Base-by-base conservation (phyloP, 2,113 vertebrate genomes). In the Clarias gariepinus region DNA sequence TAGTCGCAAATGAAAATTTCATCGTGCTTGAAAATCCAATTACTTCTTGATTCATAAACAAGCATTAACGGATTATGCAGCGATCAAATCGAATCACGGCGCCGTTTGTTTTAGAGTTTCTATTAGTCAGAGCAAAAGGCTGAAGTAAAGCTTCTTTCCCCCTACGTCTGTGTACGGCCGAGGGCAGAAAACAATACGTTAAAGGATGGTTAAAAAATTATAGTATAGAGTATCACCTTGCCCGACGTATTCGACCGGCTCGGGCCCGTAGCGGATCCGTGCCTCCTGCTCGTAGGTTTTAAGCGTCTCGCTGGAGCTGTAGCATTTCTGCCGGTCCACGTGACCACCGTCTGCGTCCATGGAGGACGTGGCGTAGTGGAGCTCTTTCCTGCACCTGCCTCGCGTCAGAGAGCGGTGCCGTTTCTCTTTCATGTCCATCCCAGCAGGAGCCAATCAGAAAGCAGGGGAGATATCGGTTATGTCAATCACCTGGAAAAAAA, bases 221-320 rank as follows among this genome's bases (percentile, higher is more conserved):
- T 55, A 28, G 4, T n/a, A n/a, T n/a, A n/a, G 47, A 11, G 78
- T 86, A 94, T 2, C 94, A 97, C 96, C 96, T 96, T 97, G 96
- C 47, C 95, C 94, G 18, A 96, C 94, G 86, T 96, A 97, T 88
- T 97, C 95, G 55, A 96, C 95, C 0, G 95, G 94, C 90, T 97
- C 96, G 53, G 95, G 94, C 21, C 95, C 95, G 3, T 97, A 97
- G 90, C 96, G 96, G 93, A 96, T 94, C 88, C 94, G 96, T 88
- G 92, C 91, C 68, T 97, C 96, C 47, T 87, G 96, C 77, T 97
- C 96, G 5, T 96, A 97, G 0, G 96, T 95, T 89, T 96, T 96
- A 52, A 97, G 93, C 0, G 95, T 97, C 93, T 96, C 96, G 0
- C 95, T 97, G 87, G 96, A 96, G 93, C 96, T 96, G 87, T 97